Evolutionary conservation across 2,888 invertebrate genomes (phyloP), one percentile per base, ranked within the genome.

Genomic region (Elegia similella): DNA sequence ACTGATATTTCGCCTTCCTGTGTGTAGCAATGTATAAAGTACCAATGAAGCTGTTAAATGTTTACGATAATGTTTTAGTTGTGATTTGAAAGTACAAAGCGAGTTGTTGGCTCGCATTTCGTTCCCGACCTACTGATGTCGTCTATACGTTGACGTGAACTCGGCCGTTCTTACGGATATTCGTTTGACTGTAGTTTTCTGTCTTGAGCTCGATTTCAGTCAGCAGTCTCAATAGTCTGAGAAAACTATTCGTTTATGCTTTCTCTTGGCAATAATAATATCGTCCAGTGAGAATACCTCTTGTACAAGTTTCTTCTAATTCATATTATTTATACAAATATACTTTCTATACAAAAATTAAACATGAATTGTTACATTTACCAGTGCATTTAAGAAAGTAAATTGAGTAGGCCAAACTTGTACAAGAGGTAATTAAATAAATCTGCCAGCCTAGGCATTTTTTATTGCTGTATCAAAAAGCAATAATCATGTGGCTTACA

Each of bases 11-110:
- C n/a, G 32, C 48, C 50, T 50, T 38, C 13, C 34, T 38, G 50
- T 17, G 15, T 34, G 8, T 16, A 50, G 34, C 50, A 12, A 56
- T 62, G 23, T 56, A 56, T 58, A 54, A 55, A 50, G 34, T 50
- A 50, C 16, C 50, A 50, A 17, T 50, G 17, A 17, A 34, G 12
- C 34, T 50, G 54, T 46, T 54, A 15, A 63, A 68, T 62, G 72
- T 77, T 75, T 79, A 73, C 69, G 77, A 74, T 73, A 73, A 76
- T 68, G 70, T 72, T 72, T 72, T 68, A 78, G 81, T 76, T 78
- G 85, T 87, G 88, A 86, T 85, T 79, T 73, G 75, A 81, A 84
- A 89, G 88, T 88, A 88, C 88, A 89, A 89, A 88, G 69, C 65
- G 73, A 76, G 76, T 76, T 70, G 81, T 78, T 76, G 72, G 70